Evolutionary conservation across 2,113 vertebrate species (phyloP), one percentile per base, ranked within the genome.

Genomic region (Jaculus jaculus): DNA sequence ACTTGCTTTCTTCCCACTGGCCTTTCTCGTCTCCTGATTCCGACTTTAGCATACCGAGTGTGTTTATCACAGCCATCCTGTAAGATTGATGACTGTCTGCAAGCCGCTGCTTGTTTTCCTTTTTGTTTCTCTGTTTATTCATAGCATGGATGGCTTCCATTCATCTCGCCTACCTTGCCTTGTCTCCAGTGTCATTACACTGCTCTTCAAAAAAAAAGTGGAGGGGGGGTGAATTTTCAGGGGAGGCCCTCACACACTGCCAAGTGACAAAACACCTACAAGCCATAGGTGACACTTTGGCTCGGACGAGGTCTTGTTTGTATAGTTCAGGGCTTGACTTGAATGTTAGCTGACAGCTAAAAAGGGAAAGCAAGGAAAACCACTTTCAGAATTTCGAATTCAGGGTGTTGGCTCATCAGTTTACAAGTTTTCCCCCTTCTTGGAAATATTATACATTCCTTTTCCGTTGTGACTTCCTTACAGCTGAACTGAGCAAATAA

Each of bases 121-220:
- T 94, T 79, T 72, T 32, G 34, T 84, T 91, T 92, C 90, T 91
- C 81, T 96, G 17, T 92, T 83, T 90, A n/a, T 87, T 91, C 66
- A 92, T 73, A 84, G 82, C 73, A 69, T 95, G 77, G 94, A 73
- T 93, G 65, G 17, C 13, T n/a, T 7, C 30, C 34, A 17, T 91
- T 92, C 72, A 69, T 87, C 51, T 82, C 58, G n/a, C 24, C 51
- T 66, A 42, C 66, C 77, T 77, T 39, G 81, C 79, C 84, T 95
- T 91, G 60, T 87, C 37, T 83, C 89, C 73, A 90, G 13, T 90
- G 84, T 69, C 93, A 89, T 93, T 37, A 69, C 65, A 32, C 51
- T 73, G 78, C 54, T 94, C 24, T 84, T 84, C 82, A 51, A n/a
- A 87, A 80, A 85, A 7, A 77, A 84, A 12, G 7, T n/a, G 16